Percentiles rank a stretch among this genome's conserved stretches.
Evolutionary conservation across 1,140 invertebrate species (phyloP).

Genomic region (Procambarus virginalis): DNA sequence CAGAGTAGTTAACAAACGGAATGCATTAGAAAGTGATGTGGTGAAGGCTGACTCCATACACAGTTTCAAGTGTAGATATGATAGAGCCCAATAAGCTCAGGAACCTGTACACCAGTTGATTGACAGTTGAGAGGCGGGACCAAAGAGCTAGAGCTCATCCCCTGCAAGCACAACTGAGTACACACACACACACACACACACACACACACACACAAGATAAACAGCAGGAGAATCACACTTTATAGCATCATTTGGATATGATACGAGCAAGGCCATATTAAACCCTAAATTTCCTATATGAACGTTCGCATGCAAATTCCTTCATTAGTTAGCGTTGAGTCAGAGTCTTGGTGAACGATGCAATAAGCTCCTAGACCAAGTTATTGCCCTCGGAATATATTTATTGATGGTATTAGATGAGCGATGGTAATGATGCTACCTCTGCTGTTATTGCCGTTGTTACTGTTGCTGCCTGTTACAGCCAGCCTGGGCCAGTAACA

Average conservation of each 20-base stretch:
- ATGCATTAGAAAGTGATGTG: too few species aligned
- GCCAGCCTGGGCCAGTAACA: too few species aligned
- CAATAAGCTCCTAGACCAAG: neutral
- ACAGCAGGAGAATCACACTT: neutral
- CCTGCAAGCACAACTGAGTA: too few species aligned
- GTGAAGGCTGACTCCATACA: too few species aligned
- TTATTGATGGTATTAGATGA: neutral
- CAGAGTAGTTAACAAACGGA: too few species aligned
- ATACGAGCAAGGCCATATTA: slow-evolving; percentile 4
- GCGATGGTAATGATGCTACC: neutral
- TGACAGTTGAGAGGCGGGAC: too few species aligned
- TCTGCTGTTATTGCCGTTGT: neutral
- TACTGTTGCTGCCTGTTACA: neutral
- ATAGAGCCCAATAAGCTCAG: too few species aligned
- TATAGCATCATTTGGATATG: neutral
- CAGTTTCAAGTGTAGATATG: too few species aligned
- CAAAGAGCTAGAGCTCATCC: too few species aligned
- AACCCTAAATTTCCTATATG: slow-evolving; percentile 10
- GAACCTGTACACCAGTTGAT: too few species aligned
- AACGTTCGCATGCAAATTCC: slow-evolving; percentile 4
- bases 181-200: neutral
- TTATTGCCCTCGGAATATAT: neutral
- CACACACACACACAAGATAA: neutral
- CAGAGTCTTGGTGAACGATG: slow-evolving; percentile 5
- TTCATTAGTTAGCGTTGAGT: slow-evolving; percentile 13